Evolutionary conservation across 2,888 invertebrate species (phyloP).

Genomic region (Tricholauxania praeusta): DNA sequence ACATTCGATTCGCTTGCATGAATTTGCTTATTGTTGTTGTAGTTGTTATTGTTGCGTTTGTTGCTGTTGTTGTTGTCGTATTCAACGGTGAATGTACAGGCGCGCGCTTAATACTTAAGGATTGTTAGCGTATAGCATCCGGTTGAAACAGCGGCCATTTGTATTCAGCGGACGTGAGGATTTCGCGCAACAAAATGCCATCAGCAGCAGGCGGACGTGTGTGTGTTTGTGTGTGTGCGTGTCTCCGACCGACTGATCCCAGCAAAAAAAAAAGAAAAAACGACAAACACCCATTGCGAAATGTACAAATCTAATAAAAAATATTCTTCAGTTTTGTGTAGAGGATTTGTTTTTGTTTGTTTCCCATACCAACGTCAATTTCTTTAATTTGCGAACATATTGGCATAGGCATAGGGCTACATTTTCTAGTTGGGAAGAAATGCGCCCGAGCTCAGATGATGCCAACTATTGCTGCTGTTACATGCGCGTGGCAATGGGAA

Average conservation of each 20-base stretch:
- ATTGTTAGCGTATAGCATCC: conserved; percentile 16
- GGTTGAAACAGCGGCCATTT: conserved; percentile 47
- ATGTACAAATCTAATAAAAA: no score
- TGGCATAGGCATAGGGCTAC: no score
- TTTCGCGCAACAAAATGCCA: conserved; percentile 7
- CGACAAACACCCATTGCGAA: background rate
- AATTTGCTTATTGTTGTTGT: conserved; percentile 26
- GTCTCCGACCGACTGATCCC: no score
- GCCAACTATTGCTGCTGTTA: no score
- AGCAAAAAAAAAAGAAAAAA: background rate
- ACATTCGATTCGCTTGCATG: conserved; percentile 43
- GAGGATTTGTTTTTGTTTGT: no score
- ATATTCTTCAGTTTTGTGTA: no score
- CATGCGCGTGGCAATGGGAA: no score
- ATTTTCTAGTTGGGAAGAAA: no score
- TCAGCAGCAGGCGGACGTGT: background rate
- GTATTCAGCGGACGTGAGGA: conserved; percentile 39
- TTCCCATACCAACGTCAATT: no score
- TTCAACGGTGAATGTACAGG: conserved; percentile 5
- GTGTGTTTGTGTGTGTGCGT: background rate
- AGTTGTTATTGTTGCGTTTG: conserved; percentile 12
- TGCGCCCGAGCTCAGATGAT: no score
- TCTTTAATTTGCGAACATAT: no score
- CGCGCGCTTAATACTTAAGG: background rate
- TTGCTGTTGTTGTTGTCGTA: background rate